phyloP scores from a whole-genome alignment of 1,140 invertebrate genomes.

The Pseudomyrmex cubaensis region DNA sequence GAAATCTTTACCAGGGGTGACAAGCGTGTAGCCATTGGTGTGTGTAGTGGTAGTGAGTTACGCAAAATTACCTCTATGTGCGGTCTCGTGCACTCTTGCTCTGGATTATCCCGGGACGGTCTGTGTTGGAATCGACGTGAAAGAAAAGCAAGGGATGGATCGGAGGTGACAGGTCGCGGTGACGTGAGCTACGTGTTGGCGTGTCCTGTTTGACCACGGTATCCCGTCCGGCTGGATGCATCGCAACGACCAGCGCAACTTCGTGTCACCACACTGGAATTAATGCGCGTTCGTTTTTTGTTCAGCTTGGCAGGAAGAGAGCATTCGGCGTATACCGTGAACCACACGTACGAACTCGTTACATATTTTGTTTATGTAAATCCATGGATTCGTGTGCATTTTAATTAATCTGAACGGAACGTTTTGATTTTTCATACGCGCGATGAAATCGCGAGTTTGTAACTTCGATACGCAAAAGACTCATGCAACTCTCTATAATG shows the following conservation, averaged over 20 bases:
- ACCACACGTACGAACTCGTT: conserved; percentile 24
- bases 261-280: conserved; percentile 27
- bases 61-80: conserved; percentile 28
- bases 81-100: conserved; percentile 28
- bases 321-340: neutral
- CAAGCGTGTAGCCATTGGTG: neutral
- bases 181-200: conserved; percentile 40
- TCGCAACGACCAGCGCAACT: conserved; percentile 37
- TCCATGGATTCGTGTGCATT: conserved; percentile 35
- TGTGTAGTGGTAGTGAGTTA: conserved; percentile 49
- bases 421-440: neutral
- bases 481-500: neutral
- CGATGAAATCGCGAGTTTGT: neutral
- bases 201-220: conserved; percentile 44
- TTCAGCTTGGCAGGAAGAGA: neutral
- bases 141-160: conserved; percentile 51
- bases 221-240: conserved; percentile 9
- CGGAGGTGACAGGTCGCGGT: conserved; percentile 56
- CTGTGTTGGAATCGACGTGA: conserved; percentile 49
- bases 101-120: neutral
- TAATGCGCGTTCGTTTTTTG: conserved; percentile 41
- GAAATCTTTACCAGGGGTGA: conserved; percentile 52
- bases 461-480: neutral
- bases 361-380: conserved; percentile 46
- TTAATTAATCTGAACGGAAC: conserved; percentile 42